Evolutionary conservation across 2,888 invertebrate genomes (phyloP).

Genomic region (Agrochola litura): DNA sequence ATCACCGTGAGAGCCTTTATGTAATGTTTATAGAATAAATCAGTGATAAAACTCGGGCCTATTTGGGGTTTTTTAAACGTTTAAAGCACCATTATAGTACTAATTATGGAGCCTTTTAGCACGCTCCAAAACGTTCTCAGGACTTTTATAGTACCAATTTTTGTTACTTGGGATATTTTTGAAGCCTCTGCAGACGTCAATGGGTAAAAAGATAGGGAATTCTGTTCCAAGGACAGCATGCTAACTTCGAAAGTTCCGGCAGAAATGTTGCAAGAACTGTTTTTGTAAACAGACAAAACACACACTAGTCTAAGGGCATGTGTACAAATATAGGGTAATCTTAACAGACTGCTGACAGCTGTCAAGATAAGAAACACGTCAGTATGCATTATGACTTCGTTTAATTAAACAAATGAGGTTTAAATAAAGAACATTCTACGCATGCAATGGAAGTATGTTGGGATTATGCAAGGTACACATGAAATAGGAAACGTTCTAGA

Average conservation of each 20-base stretch:
- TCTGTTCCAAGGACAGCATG: background rate
- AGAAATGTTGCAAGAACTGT: slow-evolving; percentile 6
- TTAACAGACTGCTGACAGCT: slow-evolving; percentile 33
- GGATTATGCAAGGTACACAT: slow-evolving; percentile 9
- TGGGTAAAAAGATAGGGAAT: background rate
- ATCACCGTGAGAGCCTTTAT: no score
- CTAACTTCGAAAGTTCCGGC: background rate
- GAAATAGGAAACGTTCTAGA: slow-evolving; percentile 2
- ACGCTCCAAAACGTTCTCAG: no score
- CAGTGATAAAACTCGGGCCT: no score
- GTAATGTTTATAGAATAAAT: no score
- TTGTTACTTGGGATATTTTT: no score
- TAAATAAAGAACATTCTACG: slow-evolving; percentile 23
- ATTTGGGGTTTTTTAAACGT: no score
- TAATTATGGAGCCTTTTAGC: no score
- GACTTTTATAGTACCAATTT: no score
- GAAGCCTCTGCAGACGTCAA: no score
- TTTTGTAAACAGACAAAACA: slow-evolving; percentile 15
- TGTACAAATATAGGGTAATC: slow-evolving; percentile 39
- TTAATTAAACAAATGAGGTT: slow-evolving; percentile 22
- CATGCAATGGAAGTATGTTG: slow-evolving; percentile 11
- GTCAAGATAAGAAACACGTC: slow-evolving; percentile 40
- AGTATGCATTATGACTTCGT: slow-evolving; percentile 10
- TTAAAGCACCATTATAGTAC: no score
- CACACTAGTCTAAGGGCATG: slow-evolving; percentile 5